These are phyloP conservation scores for Xiphorhynchus erythropygius DNA, from an alignment of 2,797 vertebrate species.

Conservation along the genomic window DNA sequence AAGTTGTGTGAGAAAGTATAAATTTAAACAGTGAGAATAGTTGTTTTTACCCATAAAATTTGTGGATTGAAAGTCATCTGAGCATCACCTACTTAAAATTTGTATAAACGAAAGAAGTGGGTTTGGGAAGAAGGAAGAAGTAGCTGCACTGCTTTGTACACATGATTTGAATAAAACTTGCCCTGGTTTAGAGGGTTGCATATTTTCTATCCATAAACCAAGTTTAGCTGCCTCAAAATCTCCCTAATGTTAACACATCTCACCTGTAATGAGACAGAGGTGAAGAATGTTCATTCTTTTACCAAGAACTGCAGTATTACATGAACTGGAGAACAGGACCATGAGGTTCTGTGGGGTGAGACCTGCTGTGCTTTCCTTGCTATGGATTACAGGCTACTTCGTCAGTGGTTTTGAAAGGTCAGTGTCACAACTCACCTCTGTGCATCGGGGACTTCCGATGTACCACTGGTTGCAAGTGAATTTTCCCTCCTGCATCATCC, in stretches of 20 bases:
- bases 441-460: neutral
- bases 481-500: neutral
- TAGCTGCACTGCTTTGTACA: neutral
- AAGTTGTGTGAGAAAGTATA: neutral
- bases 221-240: neutral
- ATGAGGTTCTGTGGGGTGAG: neutral
- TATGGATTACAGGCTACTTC: neutral
- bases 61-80: neutral
- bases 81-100: neutral
- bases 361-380: neutral
- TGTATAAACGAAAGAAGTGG: accelerated
- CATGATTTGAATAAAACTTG: neutral
- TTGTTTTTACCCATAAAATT: neutral
- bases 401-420: neutral
- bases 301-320: neutral
- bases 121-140: neutral
- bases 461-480: neutral
- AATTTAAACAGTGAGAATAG: neutral
- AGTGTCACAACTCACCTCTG: neutral
- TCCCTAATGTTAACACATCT: neutral
- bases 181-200: accelerated
- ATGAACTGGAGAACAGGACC: neutral
- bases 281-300: neutral
- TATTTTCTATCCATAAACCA: neutral
- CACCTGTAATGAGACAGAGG: neutral